These are phyloP conservation scores for Chlorodrepanis virens DNA, from an alignment of 2,113 vertebrate genomes.

Conservation along the genomic window DNA sequence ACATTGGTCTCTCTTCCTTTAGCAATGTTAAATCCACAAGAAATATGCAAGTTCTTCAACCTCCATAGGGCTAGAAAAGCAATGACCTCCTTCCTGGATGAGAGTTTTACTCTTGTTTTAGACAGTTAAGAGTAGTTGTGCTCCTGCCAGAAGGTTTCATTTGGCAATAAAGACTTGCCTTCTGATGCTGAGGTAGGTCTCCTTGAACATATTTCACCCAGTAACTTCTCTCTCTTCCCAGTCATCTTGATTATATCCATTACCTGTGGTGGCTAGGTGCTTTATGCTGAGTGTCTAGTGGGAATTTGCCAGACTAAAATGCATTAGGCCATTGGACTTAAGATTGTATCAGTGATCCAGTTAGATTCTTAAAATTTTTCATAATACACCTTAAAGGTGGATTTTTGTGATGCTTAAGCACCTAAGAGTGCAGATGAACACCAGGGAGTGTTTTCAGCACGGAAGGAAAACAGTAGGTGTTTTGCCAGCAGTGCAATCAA, in stretches of 20 bases:
- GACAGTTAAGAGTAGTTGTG: not conserved
- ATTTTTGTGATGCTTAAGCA: not conserved
- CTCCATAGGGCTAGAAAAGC: not conserved
- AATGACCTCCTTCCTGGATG: not conserved
- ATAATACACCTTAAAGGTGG: not conserved
- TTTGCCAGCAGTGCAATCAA: not conserved
- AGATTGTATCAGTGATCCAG: not conserved
- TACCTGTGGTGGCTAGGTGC: not conserved
- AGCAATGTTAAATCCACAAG: not conserved
- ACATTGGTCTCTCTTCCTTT: not conserved
- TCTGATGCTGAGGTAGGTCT: not conserved
- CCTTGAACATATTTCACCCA: not conserved
- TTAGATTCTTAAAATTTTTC: not conserved
- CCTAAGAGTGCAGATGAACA: not conserved
- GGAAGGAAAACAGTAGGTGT: not conserved
- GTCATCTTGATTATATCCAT: not conserved
- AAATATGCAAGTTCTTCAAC: not conserved
- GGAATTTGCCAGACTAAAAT: not conserved
- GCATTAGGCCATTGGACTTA: not conserved
- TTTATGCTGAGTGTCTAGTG: not conserved
- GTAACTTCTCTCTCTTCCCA: not conserved
- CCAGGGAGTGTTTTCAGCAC: not conserved
- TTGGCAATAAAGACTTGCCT: not conserved
- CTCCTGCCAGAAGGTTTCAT: not conserved
- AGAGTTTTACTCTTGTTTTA: not conserved